Evolutionary conservation across 2,113 vertebrate species (phyloP), one percentile per base, ranked within the genome.

Genomic region (Seriola rivoliana): DNA sequence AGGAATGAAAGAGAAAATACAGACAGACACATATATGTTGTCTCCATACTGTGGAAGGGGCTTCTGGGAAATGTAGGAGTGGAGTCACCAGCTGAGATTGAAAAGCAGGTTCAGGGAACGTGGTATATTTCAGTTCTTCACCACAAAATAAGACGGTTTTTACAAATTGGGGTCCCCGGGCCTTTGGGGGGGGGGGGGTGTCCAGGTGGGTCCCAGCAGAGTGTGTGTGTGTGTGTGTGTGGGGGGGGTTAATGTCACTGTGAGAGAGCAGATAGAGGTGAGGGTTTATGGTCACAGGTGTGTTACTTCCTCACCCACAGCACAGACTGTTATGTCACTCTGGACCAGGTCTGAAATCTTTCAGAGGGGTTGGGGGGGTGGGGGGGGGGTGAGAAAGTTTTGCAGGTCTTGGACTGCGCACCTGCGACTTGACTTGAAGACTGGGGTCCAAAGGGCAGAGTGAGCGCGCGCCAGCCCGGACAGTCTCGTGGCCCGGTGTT

Each of bases 391-490:
- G 82, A 52, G 60, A 42, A 40, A 11, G 54, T 17, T 70, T 57
- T 1, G 57, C 72, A 55, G 69, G 36, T 67, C 13, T 54, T 1
- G 0, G 34, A 19, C 40, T 72, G 78, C 72, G 81, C 81, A 78
- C 85, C 88, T 86, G 80, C 60, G 75, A 65, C 81, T 59, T 1
- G 6, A 50, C 29, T 19, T 50, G 68, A 64, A 78, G 75, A 77
- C 74, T 8, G 29, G 81, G 66, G 88, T 94, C 83, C 93, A 91
- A 91, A 91, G 90, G 81, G 63, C 90, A 73, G 36, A 16, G 38
- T 4, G 48, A 32, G 82, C 84, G 68, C 83, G 86, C 66, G 66
- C 81, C 34, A 5, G 65, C 10, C 40, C 9, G 32, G 36, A 1
- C 46, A 29, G 62, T 78, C 77, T 86, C 77, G 55, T 75, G 76